Evolutionary conservation across 2,888 invertebrate genomes (phyloP).

Genomic region (Drosophila setosimentum): DNA sequence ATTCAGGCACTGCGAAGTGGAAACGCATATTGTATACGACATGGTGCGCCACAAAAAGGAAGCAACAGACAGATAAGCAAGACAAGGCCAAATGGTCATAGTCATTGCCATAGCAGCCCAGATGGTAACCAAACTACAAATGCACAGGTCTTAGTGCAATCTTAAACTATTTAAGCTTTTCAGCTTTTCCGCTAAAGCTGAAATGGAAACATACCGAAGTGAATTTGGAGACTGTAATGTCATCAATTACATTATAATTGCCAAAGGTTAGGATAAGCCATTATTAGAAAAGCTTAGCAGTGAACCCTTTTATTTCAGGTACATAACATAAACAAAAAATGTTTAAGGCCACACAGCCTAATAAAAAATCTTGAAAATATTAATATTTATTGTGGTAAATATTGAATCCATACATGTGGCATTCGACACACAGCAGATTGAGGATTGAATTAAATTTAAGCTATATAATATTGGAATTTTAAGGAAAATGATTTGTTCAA

Average conservation of each 20-base stretch:
- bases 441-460: not conserved
- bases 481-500: no score
- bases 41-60: slow-evolving; percentile 24
- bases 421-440: not conserved
- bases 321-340: not conserved
- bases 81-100: slow-evolving; percentile 32
- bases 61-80: slow-evolving; percentile 38
- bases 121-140: not conserved
- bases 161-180: slow-evolving; percentile 2
- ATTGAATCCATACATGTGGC: not conserved
- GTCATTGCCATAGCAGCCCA: slow-evolving; percentile 3
- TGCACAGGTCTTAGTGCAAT: slow-evolving; percentile 1
- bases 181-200: not conserved
- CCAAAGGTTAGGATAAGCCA: not conserved
- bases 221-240: not conserved
- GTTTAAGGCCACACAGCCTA: not conserved
- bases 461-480: not conserved
- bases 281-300: not conserved
- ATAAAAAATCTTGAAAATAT: accelerated
- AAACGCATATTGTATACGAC: slow-evolving; percentile 44
- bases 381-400: not conserved
- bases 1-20: slow-evolving; percentile 23
- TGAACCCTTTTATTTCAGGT: not conserved
- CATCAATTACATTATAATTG: not conserved
- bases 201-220: not conserved